Evolutionary conservation across 2,888 invertebrate genomes (phyloP), one percentile per base, ranked within the genome.

Genomic region (Ophion obscuratus): DNA sequence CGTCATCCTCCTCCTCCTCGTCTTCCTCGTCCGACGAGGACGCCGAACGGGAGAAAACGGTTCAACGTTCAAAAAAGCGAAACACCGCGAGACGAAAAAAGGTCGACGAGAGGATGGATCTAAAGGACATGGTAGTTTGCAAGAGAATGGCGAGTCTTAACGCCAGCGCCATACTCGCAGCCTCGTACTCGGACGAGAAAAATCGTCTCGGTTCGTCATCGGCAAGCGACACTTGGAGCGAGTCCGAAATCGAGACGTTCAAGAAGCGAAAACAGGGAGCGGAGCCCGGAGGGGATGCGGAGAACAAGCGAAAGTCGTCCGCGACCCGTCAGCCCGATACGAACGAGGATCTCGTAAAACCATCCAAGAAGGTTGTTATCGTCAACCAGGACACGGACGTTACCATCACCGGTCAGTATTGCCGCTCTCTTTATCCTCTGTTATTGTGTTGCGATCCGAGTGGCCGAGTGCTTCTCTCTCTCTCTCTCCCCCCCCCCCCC

Each of bases 131-230:
- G 96, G 97, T 98, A 7, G 98, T 98, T 20, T 96, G 97, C 89
- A 98, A 98, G 93, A 96, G 98, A 47, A 98, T 98, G 98, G 98
- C 98, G 27, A 98, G 98, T 92, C 95, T 98, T 47, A 98, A 98
- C 93, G 98, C 98, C 17, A 97, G 97, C 57, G 98, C 98, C 27
- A 98, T 98, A 91, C 95, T 98, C 88, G 98, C 98, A 0, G 98
- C 98, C 27, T 98, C 97, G 88, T 98, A 98, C 91, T 96, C 95
- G 2, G 94, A 95, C 64, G 97, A 98, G 93, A 97, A 96, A 92
- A 92, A 94, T 90, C 94, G 95, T 47, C 95, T 95, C 75, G 95
- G 95, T 59, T 95, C 95, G 0, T 90, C 91, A 53, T 91, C 92
- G 73, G 95, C 95, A 20, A 94, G 94, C 80, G 95, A 96, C 71